Base-by-base conservation (phyloP, 2,888 invertebrate genomes). In the Hirtodrosophila alboralis region DNA sequence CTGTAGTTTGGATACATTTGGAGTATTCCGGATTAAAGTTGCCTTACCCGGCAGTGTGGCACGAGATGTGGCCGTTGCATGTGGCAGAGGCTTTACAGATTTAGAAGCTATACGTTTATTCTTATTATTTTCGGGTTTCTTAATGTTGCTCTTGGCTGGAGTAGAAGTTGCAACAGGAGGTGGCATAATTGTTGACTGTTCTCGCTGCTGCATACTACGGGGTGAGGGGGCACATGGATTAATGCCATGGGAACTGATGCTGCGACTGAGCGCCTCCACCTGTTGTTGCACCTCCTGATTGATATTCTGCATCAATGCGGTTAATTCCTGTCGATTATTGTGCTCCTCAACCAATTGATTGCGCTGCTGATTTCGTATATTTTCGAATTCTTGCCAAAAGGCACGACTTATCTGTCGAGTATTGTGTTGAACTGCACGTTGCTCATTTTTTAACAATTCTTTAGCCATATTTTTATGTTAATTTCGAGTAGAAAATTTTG, bases 301-400 rank as follows among this genome's bases (percentile, higher is more conserved):
- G 0, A 63, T 53, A 1, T 72, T 51, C 8, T 56, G 58, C 57
- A 80, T 62, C 34, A 79, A 1, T 1, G 27, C 36, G 9, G 18
- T 53, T 3, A 80, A 60, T 3, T 49, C 23, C 3, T 69, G 43
- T 1, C 86, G 72, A 10, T 61, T 43, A 6, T 30, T n/a, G 0
- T 16, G 65, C 48, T 67, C 79, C 36, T 48, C 26, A 0, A 1
- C n/a, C 44, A 80, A 21, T 12, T 75, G 79, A 8, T 12, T 36
- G 4, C 51, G 59, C 33, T 83, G 86, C 1, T 27, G 33, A 8
- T 14, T 33, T 23, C 84, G 79, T 4, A 80, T 66, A 16, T 38
- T 44, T 4, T 79, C 79, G 16, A 85, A 85, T 12, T 85, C 75
- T 34, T 59, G 58, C 86, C 86, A 85, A 30, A 80, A 80, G 13